Evolutionary conservation across 2,113 vertebrate species (phyloP), one percentile per base, ranked within the genome.

Genomic region (Phoxinus phoxinus): DNA sequence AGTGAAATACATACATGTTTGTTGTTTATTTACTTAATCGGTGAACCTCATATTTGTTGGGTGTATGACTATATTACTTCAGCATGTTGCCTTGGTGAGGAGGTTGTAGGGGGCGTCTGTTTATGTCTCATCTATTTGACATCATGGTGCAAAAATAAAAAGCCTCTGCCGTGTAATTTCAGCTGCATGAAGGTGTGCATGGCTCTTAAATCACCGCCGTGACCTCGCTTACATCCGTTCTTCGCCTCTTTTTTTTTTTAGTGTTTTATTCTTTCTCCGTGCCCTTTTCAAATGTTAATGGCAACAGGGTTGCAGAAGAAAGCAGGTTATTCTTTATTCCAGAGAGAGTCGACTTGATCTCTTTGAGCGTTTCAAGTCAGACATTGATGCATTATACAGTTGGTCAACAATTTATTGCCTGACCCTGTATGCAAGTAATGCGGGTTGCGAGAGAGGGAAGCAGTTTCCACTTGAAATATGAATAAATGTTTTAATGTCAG

Each of bases 241-340:
- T 71, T 71, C 27, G 23, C 51, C 27, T 58, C 3, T 17, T 48
- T 53, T 41, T 48, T 53, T 41, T 41, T 58, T 13, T 15, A 7
- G 44, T 76, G 69, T 84, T 84, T 79, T 76, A 67, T 35, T 84
- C 82, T 75, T 69, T 25, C 41, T 85, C 46, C 32, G 27, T 78
- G 72, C 65, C 41, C 86, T 84, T 87, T 84, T 86, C 82, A 81
- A 86, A 86, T 88, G 77, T 80, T 75, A 88, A 89, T 85, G 56
- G 77, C 56, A 86, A 83, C 63, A 63, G 53, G 23, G 21, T 74
- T 84, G 48, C 73, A 83, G 58, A 59, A 65, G 71, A 83, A 79
- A 72, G 37, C 72, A 74, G 74, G 80, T 73, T 74, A 86, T 59
- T 61, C 79, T n/a, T 35, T 58, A 53, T 71, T 53, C 59, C 73